Conservation (phyloP, 2,113 vertebrate species). For the Sinocyclocheilus grahami region DNA sequence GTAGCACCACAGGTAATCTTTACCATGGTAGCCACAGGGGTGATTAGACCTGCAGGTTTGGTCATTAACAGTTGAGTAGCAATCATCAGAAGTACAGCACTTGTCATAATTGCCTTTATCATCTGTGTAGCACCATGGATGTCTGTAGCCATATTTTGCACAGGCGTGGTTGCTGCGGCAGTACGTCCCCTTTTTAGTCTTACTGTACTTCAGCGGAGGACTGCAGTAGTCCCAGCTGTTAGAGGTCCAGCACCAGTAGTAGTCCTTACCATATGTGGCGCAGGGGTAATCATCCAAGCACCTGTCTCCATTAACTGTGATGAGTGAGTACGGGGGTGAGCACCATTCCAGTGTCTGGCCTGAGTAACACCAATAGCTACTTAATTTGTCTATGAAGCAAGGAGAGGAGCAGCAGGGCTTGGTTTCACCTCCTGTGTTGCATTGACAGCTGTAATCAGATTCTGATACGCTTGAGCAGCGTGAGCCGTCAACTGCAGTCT, state of each 20-base stretch:
- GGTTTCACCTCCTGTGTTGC: not conserved
- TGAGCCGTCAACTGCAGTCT: slow-evolving; percentile 14
- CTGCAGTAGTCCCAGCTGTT: slow-evolving; percentile 17
- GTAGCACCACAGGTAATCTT: slow-evolving; percentile 38
- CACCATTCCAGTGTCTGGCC: not conserved
- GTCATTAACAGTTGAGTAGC: slow-evolving; percentile 22
- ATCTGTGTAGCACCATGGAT: slow-evolving; percentile 50
- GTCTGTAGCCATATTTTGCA: not conserved
- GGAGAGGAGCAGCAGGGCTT: slow-evolving; percentile 12
- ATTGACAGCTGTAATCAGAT: not conserved
- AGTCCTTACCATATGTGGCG: not conserved
- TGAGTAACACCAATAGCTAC: slow-evolving; percentile 35
- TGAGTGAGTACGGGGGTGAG: slow-evolving; percentile 31
- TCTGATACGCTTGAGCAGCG: not conserved
- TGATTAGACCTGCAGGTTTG: slow-evolving; percentile 18
- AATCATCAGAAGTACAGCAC: slow-evolving; percentile 30
- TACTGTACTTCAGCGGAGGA: slow-evolving; percentile 22
- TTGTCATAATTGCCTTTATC: not conserved
- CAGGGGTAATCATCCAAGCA: slow-evolving; percentile 45
- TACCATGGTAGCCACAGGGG: slow-evolving; percentile 16
- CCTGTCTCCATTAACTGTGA: not conserved
- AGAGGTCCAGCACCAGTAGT: slow-evolving; percentile 49
- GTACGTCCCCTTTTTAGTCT: not conserved
- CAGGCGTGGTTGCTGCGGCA: slow-evolving; percentile 42
- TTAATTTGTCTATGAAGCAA: slow-evolving; percentile 7